phyloP scores from a whole-genome alignment of 1,140 invertebrate species.

The Periplaneta americana region DNA sequence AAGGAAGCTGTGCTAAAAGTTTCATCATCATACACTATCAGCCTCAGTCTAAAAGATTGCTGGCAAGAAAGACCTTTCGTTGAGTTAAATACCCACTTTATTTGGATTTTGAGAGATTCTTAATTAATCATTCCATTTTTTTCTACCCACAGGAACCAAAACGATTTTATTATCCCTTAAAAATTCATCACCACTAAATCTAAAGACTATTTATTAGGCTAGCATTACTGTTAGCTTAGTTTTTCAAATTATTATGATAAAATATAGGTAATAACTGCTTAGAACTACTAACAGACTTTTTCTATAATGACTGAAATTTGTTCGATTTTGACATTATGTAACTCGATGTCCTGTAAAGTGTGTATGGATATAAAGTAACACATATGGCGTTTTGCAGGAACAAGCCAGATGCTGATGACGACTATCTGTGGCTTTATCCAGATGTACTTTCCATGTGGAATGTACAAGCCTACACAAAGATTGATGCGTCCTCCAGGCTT shows the following conservation, averaged over 20 bases:
- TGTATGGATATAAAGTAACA: neutral
- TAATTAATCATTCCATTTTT: no score
- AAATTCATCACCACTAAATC: no score
- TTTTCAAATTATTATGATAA: neutral
- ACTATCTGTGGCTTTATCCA: constrained; percentile 70
- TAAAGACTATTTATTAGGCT: no score
- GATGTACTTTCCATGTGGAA: constrained; percentile 69
- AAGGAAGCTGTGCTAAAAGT: no score
- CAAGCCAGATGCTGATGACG: constrained; percentile 74
- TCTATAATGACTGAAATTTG: neutral
- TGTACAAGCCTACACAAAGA: constrained; percentile 55
- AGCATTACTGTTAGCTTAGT: no score
- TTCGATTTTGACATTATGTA: neutral
- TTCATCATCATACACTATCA: no score
- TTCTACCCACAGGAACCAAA: no score
- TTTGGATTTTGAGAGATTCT: no score
- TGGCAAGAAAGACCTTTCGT: no score
- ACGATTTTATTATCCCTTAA: no score
- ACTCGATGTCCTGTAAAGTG: neutral
- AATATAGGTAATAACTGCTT: neutral
- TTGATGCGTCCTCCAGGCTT: constrained; percentile 63
- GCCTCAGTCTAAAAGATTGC: no score
- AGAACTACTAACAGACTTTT: neutral
- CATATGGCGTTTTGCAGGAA: constrained; percentile 49
- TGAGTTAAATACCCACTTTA: no score